Conservation (phyloP, 2,797 vertebrate genomes). For the Acestrorhynchus altus region DNA sequence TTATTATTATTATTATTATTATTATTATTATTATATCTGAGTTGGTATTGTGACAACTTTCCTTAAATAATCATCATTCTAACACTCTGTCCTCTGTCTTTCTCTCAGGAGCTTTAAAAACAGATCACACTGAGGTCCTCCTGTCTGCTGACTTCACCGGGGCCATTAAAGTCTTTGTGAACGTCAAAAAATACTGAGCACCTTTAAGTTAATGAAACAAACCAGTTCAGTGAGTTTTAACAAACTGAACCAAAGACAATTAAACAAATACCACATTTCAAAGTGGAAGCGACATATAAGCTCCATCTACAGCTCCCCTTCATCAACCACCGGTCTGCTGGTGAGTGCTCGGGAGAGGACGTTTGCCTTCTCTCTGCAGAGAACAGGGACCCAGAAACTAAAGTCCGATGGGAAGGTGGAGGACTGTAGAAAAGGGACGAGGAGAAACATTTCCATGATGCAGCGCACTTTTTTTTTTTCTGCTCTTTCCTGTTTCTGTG, state of each 20-base stretch:
- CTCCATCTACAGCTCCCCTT: conserved; percentile 34
- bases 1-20: no score
- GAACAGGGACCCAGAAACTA: conserved; percentile 62
- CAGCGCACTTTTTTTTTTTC: conserved; percentile 60
- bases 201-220: conserved; percentile 24
- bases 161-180: conserved; percentile 99
- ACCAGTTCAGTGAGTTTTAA: background rate
- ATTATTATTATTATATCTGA: no score
- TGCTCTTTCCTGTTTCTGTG: conserved; percentile 52
- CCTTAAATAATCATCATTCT: no score
- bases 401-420: conserved; percentile 44
- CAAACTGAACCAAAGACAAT: conserved; percentile 25
- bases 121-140: conserved; percentile 94
- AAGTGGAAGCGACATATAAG: conserved; percentile 19
- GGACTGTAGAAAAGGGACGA: conserved; percentile 16
- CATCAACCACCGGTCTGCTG: conserved; percentile 54
- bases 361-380: conserved; percentile 44
- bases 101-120: conserved; percentile 89
- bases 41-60: no score
- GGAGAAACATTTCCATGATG: conserved; percentile 50
- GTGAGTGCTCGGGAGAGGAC: conserved; percentile 59
- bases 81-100: background rate
- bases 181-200: conserved; percentile 90
- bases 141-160: conserved; percentile 98
- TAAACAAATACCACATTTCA: conserved; percentile 24